phyloP scores from a whole-genome alignment of 2,113 vertebrate genomes.

The Apistogramma diplotaenia region DNA sequence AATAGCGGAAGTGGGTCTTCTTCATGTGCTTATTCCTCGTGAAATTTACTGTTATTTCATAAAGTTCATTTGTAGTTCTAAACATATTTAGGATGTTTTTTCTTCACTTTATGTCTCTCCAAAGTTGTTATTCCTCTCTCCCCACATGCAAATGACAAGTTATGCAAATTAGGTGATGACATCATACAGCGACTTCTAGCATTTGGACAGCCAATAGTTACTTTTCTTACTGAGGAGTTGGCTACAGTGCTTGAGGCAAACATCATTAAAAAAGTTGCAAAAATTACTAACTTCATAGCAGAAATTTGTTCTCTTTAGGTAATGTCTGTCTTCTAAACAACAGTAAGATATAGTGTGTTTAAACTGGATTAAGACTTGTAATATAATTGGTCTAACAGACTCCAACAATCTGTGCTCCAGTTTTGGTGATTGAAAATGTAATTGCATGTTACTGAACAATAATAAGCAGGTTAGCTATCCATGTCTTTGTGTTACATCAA shows the following conservation, averaged over 20 bases:
- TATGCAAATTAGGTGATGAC: too few species aligned
- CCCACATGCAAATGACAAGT: too few species aligned
- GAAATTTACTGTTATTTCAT: too few species aligned
- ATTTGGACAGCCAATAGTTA: too few species aligned
- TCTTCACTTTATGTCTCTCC: too few species aligned
- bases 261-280: not conserved
- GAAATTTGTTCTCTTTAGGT: not conserved
- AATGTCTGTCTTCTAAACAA: not conserved
- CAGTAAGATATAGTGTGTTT: not conserved
- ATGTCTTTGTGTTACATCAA: not conserved
- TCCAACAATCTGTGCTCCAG: not conserved
- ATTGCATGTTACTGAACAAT: not conserved
- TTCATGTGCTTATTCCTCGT: too few species aligned
- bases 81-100: too few species aligned
- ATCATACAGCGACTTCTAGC: too few species aligned
- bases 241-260: not conserved
- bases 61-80: too few species aligned
- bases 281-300: not conserved
- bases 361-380: not conserved
- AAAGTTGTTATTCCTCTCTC: too few species aligned
- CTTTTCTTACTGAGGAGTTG: too few species aligned
- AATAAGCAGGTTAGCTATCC: accelerated
- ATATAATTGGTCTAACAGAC: not conserved
- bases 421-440: not conserved
- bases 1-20: too few species aligned